Evolutionary conservation across 1,140 invertebrate species (phyloP).

Genomic region (Ylistrum balloti): DNA sequence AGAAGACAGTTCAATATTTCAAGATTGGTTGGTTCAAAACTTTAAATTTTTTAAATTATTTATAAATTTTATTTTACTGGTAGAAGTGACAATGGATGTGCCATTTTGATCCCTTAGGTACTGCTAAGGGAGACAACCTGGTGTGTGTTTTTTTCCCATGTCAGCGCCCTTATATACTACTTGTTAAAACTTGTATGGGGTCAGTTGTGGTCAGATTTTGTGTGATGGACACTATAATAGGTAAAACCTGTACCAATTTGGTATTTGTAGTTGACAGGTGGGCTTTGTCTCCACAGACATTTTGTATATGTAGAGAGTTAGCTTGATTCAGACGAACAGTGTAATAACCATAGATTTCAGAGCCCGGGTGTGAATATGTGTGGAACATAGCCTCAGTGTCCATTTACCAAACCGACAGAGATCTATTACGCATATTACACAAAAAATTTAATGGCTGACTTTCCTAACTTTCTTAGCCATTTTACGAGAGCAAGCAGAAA

Average conservation of each 20-base stretch:
- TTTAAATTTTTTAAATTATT: too few relatives aligned
- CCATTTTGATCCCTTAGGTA: too few relatives aligned
- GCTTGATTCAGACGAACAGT: neutral
- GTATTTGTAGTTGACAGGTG: neutral
- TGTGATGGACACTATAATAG: neutral
- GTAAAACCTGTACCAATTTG: neutral
- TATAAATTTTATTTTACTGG: too few relatives aligned
- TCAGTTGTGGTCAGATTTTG: too few relatives aligned
- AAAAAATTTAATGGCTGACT: slow-evolving; percentile 24
- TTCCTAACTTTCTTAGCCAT: slow-evolving; percentile 4
- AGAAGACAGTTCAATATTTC: too few relatives aligned
- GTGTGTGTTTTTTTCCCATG: too few relatives aligned
- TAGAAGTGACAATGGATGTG: too few relatives aligned
- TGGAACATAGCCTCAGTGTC: slow-evolving; percentile 1
- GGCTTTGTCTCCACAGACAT: neutral
- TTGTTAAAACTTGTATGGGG: too few relatives aligned
- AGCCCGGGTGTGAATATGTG: neutral
- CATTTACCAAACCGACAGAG: neutral
- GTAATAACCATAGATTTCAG: slow-evolving; percentile 29
- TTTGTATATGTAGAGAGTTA: neutral
- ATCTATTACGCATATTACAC: slow-evolving; percentile 21
- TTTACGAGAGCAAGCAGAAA: slow-evolving; percentile 15
- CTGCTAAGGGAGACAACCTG: too few relatives aligned
- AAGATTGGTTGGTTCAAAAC: too few relatives aligned
- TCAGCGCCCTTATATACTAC: too few relatives aligned